Evolutionary conservation across 2,888 invertebrate species (phyloP), one percentile per base, ranked within the genome.

Genomic region (Archaeoteleia sp.): DNA sequence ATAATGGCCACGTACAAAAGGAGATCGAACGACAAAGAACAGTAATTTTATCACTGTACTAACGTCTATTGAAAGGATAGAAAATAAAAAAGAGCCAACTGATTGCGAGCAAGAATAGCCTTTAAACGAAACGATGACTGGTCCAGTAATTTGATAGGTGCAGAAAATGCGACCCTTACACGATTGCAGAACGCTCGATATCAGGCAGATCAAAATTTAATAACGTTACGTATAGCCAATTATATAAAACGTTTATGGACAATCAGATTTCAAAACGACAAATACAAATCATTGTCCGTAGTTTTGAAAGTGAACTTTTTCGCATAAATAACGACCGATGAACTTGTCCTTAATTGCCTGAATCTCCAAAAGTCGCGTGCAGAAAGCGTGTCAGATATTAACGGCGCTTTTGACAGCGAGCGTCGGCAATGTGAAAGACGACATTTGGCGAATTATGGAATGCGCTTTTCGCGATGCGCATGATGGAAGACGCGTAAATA

Each of bases 401-500:
- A 62, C 46, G 23, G 53, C 30, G 30, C 13, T 10, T 14, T 5
- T 20, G 2, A n/a, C 13, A 39, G 10, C 39, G 17, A 61, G 46
- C 43, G 40, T 57, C n/a, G 46, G 66, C 42, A 53, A 58, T 63
- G 20, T 5, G 20, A 30, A 8, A 30, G 15, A 37, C 7, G 15
- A 54, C 40, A 34, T 53, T 53, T 37, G 51, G 40, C 34, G 51
- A 51, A 51, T 58, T 57, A 43, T 25, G 8, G 53, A 54, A 45
- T 58, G 35, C 51, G 46, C 54, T 43, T 62, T 60, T 61, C 57
- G 39, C 32, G 37, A 34, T 39, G 58, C 58, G 61, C 61, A 53
- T 57, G 70, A 58, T 46, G 68, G 66, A 45, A 68, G 67, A 70
- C 60, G 55, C 70, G 69, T 61, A 67, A 69, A 72, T 71, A 69